phyloP scores from a whole-genome alignment of 2,888 invertebrate genomes.

The Hypercompe scribonia region DNA sequence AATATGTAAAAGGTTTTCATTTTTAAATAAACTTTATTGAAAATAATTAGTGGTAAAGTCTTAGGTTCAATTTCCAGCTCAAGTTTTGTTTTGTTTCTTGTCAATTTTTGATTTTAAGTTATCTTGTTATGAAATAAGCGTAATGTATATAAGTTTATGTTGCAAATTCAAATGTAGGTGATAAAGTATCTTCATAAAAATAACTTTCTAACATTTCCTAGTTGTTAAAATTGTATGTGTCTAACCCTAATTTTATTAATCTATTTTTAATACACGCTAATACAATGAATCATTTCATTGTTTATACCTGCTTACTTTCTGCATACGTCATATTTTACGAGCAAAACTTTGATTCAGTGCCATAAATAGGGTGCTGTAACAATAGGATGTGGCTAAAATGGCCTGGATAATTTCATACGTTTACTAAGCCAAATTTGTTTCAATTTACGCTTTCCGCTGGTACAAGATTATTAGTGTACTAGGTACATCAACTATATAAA shows the following conservation, averaged over 20 bases:
- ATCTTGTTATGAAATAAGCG: too few species aligned
- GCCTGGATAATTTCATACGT: constrained; percentile 37
- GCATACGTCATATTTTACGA: constrained; percentile 24
- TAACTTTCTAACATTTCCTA: not conserved
- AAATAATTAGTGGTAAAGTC: not conserved
- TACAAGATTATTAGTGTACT: constrained; percentile 33
- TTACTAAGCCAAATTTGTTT: constrained; percentile 42
- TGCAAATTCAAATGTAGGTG: too few species aligned
- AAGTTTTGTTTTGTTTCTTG: too few species aligned
- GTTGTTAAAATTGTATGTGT: not conserved
- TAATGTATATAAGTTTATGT: too few species aligned
- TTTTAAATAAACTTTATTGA: not conserved
- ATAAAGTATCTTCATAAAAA: too few species aligned
- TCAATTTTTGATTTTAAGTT: too few species aligned
- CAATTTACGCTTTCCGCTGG: constrained; percentile 33
- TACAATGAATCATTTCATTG: constrained; percentile 30
- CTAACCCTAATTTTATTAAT: not conserved
- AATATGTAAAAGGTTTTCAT: not conserved
- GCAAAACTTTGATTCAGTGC: constrained; percentile 21
- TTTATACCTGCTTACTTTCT: constrained; percentile 19
- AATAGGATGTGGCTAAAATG: constrained; percentile 28
- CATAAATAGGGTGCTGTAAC: constrained; percentile 22
- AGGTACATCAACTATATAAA: constrained; percentile 31
- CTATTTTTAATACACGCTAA: constrained; percentile 1
- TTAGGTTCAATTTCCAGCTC: not conserved